Percentiles rank a stretch among this genome's conserved stretches.
Conservation (phyloP, 2,888 invertebrate genomes). For the Phyllotreta striolata region DNA sequence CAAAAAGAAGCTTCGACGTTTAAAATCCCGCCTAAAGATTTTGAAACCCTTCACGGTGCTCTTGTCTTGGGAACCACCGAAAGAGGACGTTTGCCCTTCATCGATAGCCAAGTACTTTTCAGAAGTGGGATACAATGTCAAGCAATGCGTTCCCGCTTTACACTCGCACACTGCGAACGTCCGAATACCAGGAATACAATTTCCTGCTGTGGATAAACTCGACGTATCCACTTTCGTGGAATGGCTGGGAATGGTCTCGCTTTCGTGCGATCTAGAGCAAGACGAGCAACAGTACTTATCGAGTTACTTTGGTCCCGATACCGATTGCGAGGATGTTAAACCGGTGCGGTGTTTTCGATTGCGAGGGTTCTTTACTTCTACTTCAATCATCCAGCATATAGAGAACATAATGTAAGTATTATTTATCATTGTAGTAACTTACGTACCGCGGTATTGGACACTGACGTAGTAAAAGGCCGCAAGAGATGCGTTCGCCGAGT, state of each 20-base stretch:
- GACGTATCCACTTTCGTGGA: constrained; percentile 61
- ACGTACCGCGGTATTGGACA: too few relatives aligned
- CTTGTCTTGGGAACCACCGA: constrained; percentile 65
- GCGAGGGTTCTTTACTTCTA: constrained; percentile 64
- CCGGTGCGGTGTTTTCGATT: constrained; percentile 61
- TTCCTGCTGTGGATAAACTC: constrained; percentile 47
- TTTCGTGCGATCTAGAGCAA: constrained; percentile 58
- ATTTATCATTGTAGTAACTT: too few relatives aligned
- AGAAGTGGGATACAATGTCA: constrained; percentile 60
- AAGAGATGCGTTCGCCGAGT: too few relatives aligned
- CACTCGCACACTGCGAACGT: constrained; percentile 55
- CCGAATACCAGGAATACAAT: constrained; percentile 57
- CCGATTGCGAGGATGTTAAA: constrained; percentile 51
- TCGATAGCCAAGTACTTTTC: constrained; percentile 66
- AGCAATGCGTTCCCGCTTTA: constrained; percentile 60
- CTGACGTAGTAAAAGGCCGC: too few relatives aligned
- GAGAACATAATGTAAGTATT: constrained; percentile 32
- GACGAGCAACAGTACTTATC: constrained; percentile 54
- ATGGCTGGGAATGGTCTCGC: constrained; percentile 66
- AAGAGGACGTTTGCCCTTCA: constrained; percentile 65
- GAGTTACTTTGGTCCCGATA: constrained; percentile 59
- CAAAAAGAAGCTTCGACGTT: constrained; percentile 62
- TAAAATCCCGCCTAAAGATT: constrained; percentile 57
- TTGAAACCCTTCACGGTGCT: constrained; percentile 62
- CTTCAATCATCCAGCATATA: constrained; percentile 56